phyloP scores from a whole-genome alignment of 2,888 invertebrate species.

The Drosophila mimica region DNA sequence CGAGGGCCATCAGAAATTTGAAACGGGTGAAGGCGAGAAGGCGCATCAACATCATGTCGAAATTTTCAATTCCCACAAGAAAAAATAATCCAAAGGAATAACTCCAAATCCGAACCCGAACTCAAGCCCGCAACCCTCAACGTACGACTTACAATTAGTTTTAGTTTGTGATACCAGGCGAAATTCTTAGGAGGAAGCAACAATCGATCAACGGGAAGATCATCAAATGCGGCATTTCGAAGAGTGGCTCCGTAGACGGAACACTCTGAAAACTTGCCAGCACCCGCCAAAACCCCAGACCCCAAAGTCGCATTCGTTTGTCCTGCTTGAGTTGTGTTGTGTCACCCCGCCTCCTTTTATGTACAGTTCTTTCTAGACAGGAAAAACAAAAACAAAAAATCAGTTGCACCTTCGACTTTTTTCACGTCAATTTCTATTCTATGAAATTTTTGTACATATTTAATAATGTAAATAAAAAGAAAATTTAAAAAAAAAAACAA shows the following conservation, averaged over 20 bases:
- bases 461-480: conserved; percentile 83
- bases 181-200: conserved; percentile 70
- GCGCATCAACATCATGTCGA: conserved; percentile 55
- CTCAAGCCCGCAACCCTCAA: conserved; percentile 61
- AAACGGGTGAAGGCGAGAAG: conserved; percentile 65
- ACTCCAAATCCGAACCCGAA: conserved; percentile 44
- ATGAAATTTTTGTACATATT: conserved; percentile 83
- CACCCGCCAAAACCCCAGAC: conserved; percentile 12
- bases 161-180: conserved; percentile 84
- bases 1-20: conserved; percentile 65
- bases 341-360: conserved; percentile 52
- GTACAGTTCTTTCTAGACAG: conserved; percentile 75
- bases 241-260: conserved; percentile 21
- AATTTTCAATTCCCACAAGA: conserved; percentile 45
- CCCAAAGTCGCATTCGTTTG: conserved; percentile 36
- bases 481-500: conserved; percentile 59
- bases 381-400: conserved; percentile 50
- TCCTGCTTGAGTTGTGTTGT: conserved; percentile 45
- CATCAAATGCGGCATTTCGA: conserved; percentile 38
- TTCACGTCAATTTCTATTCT: conserved; percentile 79
- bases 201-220: conserved; percentile 34
- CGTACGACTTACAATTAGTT: conserved; percentile 82
- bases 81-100: conserved; percentile 20
- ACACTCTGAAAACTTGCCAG: conserved; percentile 60
- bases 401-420: conserved; percentile 76